Base-by-base conservation (phyloP, 2,888 invertebrate species). In the Isotomurus palustris region DNA sequence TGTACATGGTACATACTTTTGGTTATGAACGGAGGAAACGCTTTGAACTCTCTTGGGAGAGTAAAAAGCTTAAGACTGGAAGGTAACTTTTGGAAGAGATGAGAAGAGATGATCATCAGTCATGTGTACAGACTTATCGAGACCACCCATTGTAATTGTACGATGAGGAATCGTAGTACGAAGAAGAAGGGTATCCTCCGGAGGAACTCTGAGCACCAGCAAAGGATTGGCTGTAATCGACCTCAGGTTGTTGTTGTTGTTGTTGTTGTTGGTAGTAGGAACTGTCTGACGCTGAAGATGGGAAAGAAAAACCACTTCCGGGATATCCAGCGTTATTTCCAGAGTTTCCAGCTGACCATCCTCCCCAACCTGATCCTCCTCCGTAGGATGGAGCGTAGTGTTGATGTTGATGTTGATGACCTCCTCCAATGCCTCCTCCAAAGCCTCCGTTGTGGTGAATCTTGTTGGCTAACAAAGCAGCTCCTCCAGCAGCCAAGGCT, bases 401-500 rank as follows among this genome's bases (percentile, higher is more conserved):
- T n/a, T n/a, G n/a, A n/a, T n/a, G n/a, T n/a, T n/a, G n/a, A n/a
- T n/a, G n/a, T n/a, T n/a, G n/a, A 38, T 38, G 19, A 4, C 43
- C 43, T 22, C 43, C 43, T n/a, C n/a, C n/a, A n/a, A n/a, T n/a
- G n/a, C n/a, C n/a, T 10, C 43, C 43, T 6, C 50, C 50, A 19
- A 29, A 21, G n/a, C 40, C 38, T 38, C 40, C 40, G 4, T 22
- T 28, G 6, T 60, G 52, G 22, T 56, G 60, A 21, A 56, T 43
- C 21, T 57, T 57, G 19, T 57, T 56, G 1, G 59, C 59, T 32
- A 59, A 22, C 2, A 61, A 27, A 12, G 56, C 61, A 19, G 63
- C 62, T 17, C 62, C 67, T 8, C 60, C 64, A 24, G 60, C 64
- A 32, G 64, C 67, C 3, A 62, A 17, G 3, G 62, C 67, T 6